Evolutionary conservation across 2,797 vertebrate species (phyloP), one percentile per base, ranked within the genome.

Genomic region (Caiman crocodilus): DNA sequence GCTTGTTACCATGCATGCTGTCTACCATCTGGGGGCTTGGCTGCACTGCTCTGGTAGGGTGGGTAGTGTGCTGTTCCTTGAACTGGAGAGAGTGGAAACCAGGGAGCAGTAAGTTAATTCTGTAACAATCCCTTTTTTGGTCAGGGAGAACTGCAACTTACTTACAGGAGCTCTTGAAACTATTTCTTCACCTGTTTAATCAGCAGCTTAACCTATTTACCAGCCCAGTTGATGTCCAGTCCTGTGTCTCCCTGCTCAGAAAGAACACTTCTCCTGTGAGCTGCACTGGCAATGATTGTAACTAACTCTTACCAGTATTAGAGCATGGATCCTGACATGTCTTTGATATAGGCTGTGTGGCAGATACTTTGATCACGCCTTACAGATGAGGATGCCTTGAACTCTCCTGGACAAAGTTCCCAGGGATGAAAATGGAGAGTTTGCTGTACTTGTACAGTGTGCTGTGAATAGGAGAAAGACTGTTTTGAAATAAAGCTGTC

Each of bases 401-500:
- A 5, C 32, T 14, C 16, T 76, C n/a, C 50, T 80, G 69, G 50
- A 79, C 73, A 88, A 82, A 63, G 65, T 55, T 73, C 23, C 28
- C 42, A 25, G 77, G 28, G 76, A 50, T n/a, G 20, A 80, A 42
- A 50, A 76, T 59, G 50, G 61, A 60, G 61, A 73, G 14, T 32
- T n/a, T 77, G 20, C 30, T 59, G 50, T 25, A 8, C 35, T 85
- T 76, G 4, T n/a, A 61, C 42, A 82, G 10, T 90, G 71, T 69
- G 42, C 18, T 71, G 55, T 69, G 58, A 67, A 25, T 71, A 32
- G 35, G 58, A 32, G 14, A 83, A 89, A 64, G 61, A 78, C 50
- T 84, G 50, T 59, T n/a, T 82, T 88, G 86, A 75, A 81, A 69
- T 80, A 83, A 89, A 81, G 64, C 71, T 84, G 73, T 80, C 64